Conservation (phyloP, 2,113 vertebrate species). For the Peromyscus maniculatus region DNA sequence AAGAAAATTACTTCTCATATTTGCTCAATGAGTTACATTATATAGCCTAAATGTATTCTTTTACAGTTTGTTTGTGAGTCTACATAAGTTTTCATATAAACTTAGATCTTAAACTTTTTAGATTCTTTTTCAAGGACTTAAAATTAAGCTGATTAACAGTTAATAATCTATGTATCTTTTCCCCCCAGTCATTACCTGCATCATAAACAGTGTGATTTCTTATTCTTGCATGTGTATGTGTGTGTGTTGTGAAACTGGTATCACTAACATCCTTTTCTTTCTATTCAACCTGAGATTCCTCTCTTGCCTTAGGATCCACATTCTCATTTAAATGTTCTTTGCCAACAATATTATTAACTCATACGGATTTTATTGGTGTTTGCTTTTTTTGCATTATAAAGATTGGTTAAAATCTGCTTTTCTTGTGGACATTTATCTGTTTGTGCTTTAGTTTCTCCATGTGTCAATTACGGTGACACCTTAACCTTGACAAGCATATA, state of each 20-base stretch:
- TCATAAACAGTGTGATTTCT: background rate
- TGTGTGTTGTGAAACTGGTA: background rate
- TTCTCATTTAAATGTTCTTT: background rate
- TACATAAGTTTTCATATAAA: background rate
- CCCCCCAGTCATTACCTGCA: background rate
- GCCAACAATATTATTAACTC: background rate
- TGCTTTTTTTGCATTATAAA: background rate
- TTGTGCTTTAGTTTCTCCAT: background rate
- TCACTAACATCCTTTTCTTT: background rate
- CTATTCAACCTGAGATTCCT: background rate
- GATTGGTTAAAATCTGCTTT: background rate
- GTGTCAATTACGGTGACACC: background rate
- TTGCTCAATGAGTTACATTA: constrained; percentile 50
- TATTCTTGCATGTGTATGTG: background rate
- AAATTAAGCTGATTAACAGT: background rate
- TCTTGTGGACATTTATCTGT: background rate
- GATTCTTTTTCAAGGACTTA: constrained; percentile 1
- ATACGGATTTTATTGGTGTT: background rate
- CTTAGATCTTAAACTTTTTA: constrained; percentile 15
- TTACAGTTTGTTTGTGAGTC: background rate
- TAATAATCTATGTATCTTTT: background rate
- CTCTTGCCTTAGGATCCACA: background rate
- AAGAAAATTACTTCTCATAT: constrained; percentile 50
- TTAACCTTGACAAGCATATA: background rate
- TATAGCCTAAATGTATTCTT: constrained; percentile 34